Evolutionary conservation across 1,140 invertebrate genomes (phyloP).

Genomic region (Andrena cerasifolii): DNA sequence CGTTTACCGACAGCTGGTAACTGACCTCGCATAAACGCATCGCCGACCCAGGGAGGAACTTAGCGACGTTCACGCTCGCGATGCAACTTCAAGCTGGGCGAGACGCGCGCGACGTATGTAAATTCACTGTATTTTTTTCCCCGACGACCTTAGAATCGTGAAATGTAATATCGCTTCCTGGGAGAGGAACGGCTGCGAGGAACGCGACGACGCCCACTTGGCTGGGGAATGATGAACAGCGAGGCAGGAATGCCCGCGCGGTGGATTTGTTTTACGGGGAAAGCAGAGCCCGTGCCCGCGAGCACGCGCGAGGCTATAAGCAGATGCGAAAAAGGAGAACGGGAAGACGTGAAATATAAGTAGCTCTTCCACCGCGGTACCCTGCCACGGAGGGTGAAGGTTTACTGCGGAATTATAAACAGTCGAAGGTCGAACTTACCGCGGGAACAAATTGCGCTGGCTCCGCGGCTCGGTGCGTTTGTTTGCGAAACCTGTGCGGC

Average conservation of each 20-base stretch:
- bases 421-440: conserved; percentile 28
- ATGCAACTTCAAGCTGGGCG: background rate
- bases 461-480: too few relatives aligned
- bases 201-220: too few relatives aligned
- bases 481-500: too few relatives aligned
- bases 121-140: too few relatives aligned
- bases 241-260: background rate
- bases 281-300: background rate
- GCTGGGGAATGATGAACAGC: too few relatives aligned
- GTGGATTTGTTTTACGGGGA: background rate
- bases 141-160: too few relatives aligned
- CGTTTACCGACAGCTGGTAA: conserved; percentile 65
- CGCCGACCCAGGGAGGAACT: background rate
- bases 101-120: background rate
- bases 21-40: conserved; percentile 28
- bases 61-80: background rate
- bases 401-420: conserved; percentile 42
- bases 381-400: conserved; percentile 27
- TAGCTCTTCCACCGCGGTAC: conserved; percentile 9
- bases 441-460: conserved; percentile 4
- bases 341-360: conserved; percentile 3
- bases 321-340: conserved; percentile 18
- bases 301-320: background rate
- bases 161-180: too few relatives aligned
- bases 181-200: too few relatives aligned